Evolutionary conservation across 2,797 vertebrate genomes (phyloP).

Genomic region (Leucoraja ocellata): DNA sequence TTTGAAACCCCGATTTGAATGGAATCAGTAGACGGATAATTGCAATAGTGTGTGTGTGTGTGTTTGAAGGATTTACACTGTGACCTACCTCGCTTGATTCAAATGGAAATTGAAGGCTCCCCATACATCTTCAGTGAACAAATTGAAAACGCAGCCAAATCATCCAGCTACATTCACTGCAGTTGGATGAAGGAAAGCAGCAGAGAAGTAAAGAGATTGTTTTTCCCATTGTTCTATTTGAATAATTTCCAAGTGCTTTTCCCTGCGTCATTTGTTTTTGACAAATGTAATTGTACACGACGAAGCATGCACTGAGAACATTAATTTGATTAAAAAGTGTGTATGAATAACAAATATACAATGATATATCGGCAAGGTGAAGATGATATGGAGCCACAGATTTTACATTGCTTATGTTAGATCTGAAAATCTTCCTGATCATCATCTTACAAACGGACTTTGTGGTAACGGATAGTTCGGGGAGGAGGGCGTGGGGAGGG

Average conservation of each 20-base stretch:
- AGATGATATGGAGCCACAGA: too few species aligned
- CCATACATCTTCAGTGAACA: background rate
- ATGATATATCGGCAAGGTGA: background rate
- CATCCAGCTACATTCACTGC: background rate
- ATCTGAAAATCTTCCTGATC: background rate
- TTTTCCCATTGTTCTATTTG: background rate
- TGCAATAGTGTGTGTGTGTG: background rate
- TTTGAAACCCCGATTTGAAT: background rate
- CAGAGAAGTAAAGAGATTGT: background rate
- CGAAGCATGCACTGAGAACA: background rate
- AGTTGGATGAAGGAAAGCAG: background rate
- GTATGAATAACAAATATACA: background rate
- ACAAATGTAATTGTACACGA: background rate
- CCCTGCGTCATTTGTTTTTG: background rate
- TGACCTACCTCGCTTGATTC: background rate
- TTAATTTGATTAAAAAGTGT: background rate
- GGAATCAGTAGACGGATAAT: background rate
- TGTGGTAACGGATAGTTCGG: too few species aligned
- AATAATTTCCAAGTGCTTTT: conserved; percentile 3
- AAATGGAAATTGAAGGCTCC: background rate
- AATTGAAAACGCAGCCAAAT: conserved; percentile 4
- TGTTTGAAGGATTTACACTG: background rate
- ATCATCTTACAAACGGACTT: too few species aligned
- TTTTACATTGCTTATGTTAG: too few species aligned
- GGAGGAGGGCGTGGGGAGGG: too few species aligned